Evolutionary conservation across 2,113 vertebrate genomes (phyloP), one percentile per base, ranked within the genome.

Genomic region (Neolamprologus tretocephalus): DNA sequence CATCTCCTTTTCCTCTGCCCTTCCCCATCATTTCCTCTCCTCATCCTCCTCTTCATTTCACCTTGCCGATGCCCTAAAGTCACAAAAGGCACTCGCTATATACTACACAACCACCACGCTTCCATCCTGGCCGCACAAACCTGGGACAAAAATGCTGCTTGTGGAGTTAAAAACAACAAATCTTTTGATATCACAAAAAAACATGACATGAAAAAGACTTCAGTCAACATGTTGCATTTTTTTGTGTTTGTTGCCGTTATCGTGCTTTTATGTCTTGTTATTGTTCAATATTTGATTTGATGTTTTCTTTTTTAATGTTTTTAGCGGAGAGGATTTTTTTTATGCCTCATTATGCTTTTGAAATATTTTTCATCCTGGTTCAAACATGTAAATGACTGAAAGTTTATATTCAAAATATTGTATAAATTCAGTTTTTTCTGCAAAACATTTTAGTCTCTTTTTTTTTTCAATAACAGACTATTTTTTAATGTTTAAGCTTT

Each of bases 21-120:
- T 63, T 88, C 66, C 85, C 51, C 81, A 91, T 95, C 93, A 89
- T 94, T 94, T 92, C 87, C 84, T 87, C 89, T 87, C 28, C 35
- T 86, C 66, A 47, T 75, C 85, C 80, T 88, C 86, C 85, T 93
- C 89, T 90, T 91, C 78, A 83, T 80, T 87, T 92, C 89, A 94
- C 94, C 90, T 94, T 95, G 83, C 45, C 21, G 2, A 7, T 82
- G 80, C 81, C 88, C 89, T 81, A 9, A 83, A 87, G 91, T 92
- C 85, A 86, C 55, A 5, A 45, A 87, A 91, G 92, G 86, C 91
- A 92, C 90, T 42, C 5, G 14, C 83, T 82, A 92, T 96, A 94
- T 92, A 95, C 31, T 11, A 26, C 66, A 28, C 14, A 31, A n/a
- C 5, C 40, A 75, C 23, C 23, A 49, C 6, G 23, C 1, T 10